phyloP scores from a whole-genome alignment of 2,797 vertebrate species.

The Acipenser ruthenus region DNA sequence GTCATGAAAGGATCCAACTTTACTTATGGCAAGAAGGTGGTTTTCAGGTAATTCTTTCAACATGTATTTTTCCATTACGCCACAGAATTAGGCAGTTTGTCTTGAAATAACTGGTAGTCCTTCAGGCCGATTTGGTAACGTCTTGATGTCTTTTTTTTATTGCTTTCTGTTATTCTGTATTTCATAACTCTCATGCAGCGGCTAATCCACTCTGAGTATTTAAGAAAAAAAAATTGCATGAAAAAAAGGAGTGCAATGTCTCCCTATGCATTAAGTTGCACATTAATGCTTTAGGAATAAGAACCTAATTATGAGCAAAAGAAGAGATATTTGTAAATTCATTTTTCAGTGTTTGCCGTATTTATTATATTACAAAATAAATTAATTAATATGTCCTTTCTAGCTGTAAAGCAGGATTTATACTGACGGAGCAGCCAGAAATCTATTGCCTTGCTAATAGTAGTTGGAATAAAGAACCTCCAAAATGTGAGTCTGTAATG shows the following conservation, averaged over 20 bases:
- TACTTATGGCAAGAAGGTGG: slow-evolving; percentile 84
- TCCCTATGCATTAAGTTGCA: neutral
- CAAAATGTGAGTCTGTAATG: slow-evolving; percentile 72
- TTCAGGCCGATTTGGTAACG: no score
- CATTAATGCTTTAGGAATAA: neutral
- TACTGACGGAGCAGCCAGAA: slow-evolving; percentile 67
- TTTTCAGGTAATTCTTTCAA: slow-evolving; percentile 74
- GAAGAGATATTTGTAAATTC: no score
- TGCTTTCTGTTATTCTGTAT: no score
- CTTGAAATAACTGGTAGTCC: no score
- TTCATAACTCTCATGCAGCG: no score
- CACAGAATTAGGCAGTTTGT: neutral
- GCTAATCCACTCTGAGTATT: neutral
- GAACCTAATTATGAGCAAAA: no score
- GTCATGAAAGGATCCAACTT: slow-evolving; percentile 71
- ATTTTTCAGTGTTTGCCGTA: no score
- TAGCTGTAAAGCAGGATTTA: slow-evolving; percentile 80
- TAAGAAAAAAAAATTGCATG: neutral
- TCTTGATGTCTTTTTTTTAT: no score
- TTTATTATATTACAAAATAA: no score
- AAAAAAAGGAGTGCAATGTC: slow-evolving; percentile 1
- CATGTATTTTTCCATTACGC: slow-evolving; percentile 35
- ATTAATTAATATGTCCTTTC: slow-evolving; percentile 2
- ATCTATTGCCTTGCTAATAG: slow-evolving; percentile 74
- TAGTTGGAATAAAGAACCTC: slow-evolving; percentile 70